Evolutionary conservation across 1,140 invertebrate species (phyloP).

Genomic region (Sarcophaga peregrina): DNA sequence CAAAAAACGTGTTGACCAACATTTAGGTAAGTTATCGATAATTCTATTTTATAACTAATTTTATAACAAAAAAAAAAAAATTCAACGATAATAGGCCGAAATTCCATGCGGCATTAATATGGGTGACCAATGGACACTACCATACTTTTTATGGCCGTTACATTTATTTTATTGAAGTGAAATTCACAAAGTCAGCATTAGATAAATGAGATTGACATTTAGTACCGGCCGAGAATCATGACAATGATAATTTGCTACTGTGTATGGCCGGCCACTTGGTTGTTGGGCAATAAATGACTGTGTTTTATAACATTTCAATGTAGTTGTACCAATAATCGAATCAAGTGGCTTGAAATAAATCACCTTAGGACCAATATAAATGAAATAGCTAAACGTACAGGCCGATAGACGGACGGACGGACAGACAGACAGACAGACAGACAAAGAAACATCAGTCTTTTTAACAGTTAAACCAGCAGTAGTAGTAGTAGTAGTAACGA

Average conservation of each 20-base stretch:
- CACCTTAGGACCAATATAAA: not conserved
- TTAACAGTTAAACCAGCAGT: not conserved
- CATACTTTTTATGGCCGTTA: not conserved
- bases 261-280: not conserved
- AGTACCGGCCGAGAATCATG: not conserved
- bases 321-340: not conserved
- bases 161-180: not conserved
- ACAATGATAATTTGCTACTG: not conserved
- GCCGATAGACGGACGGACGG: not conserved
- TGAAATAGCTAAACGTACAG: not conserved
- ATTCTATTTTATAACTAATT: not conserved
- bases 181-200: slow-evolving; percentile 11
- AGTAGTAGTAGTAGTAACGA: not conserved
- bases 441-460: not conserved
- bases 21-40: slow-evolving; percentile 75
- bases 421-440: not conserved
- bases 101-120: not conserved
- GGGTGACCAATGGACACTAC: not conserved
- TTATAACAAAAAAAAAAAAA: not conserved
- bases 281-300: not conserved
- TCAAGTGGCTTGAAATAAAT: slow-evolving; percentile 13
- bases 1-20: slow-evolving; percentile 83
- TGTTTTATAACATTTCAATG: not conserved
- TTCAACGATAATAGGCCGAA: too few relatives aligned
- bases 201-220: slow-evolving; percentile 16